Conservation (phyloP, 2,797 vertebrate species). For the Karalla daura region DNA sequence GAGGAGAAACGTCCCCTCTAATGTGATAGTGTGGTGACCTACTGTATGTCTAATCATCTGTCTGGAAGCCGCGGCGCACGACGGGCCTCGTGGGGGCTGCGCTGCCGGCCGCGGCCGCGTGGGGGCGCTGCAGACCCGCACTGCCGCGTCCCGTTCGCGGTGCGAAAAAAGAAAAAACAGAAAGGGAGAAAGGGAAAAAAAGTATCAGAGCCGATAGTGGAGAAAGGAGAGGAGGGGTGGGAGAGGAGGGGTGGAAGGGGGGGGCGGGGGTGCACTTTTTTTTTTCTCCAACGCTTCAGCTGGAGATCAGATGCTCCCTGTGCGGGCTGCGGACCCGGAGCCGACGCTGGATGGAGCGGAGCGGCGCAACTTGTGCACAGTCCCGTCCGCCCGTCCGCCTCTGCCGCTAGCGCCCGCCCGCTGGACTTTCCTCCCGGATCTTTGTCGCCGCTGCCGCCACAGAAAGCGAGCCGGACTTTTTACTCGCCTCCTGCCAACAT, state of each 20-base stretch:
- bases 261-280: slow-evolving; percentile 30
- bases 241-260: not conserved
- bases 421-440: slow-evolving; percentile 67
- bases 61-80: not conserved
- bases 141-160: slow-evolving; percentile 24
- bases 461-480: slow-evolving; percentile 74
- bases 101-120: slow-evolving; percentile 44
- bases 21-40: slow-evolving; percentile 1
- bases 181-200: too few relatives aligned
- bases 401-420: slow-evolving; percentile 10
- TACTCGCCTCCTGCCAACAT: slow-evolving; percentile 68
- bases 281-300: slow-evolving; percentile 72
- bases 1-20: slow-evolving; percentile 5
- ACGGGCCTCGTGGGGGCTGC: too few relatives aligned
- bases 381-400: slow-evolving; percentile 5
- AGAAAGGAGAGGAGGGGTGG: slow-evolving; percentile 48
- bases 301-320: slow-evolving; percentile 76
- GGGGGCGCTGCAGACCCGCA: slow-evolving; percentile 76
- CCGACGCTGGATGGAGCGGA: slow-evolving; percentile 57
- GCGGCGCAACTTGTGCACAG: slow-evolving; percentile 68
- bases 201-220: slow-evolving; percentile 17
- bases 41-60: not conserved
- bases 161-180: too few relatives aligned
- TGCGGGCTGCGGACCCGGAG: slow-evolving; percentile 69
- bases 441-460: slow-evolving; percentile 43